Evolutionary conservation across 2,797 vertebrate genomes (phyloP).

Genomic region (Balearica regulorum): DNA sequence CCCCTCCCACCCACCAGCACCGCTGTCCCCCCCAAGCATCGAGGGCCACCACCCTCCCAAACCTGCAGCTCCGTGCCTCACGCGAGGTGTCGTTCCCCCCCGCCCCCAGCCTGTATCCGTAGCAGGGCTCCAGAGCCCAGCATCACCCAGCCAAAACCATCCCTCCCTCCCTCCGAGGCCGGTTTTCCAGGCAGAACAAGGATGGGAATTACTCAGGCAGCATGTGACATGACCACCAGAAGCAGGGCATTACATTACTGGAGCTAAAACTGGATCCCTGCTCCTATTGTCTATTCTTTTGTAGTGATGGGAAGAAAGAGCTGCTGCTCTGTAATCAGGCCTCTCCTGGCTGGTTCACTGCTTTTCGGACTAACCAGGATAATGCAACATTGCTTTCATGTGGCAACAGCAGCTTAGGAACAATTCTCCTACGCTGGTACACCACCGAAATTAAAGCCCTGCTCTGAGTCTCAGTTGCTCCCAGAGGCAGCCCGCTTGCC

Average conservation of each 20-base stretch:
- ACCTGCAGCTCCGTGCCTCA: background rate
- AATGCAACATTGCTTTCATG: conserved; percentile 28
- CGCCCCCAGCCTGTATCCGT: background rate
- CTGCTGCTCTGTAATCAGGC: conserved; percentile 31
- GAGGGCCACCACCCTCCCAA: background rate
- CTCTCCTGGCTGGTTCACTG: background rate
- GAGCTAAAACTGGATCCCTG: conserved; percentile 20
- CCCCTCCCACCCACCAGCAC: too few species aligned
- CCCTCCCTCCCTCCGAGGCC: background rate
- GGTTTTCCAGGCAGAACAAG: conserved; percentile 34
- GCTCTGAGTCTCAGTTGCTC: background rate
- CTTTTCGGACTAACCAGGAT: conserved; percentile 11
- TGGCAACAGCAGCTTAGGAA: conserved; percentile 30
- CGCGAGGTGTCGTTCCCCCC: background rate
- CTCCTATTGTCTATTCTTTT: conserved; percentile 40
- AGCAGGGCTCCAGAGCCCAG: fast-evolving
- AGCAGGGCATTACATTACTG: background rate
- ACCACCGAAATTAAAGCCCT: background rate
- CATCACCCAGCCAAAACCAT: background rate
- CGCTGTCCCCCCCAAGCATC: fast-evolving
- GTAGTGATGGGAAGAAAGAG: conserved; percentile 42
- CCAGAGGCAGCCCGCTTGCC: background rate
- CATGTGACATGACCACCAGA: conserved; percentile 40
- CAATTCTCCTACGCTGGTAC: background rate
- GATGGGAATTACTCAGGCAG: conserved; percentile 3